Conservation (phyloP, 2,888 invertebrate species). For the Lasiommata megera region DNA sequence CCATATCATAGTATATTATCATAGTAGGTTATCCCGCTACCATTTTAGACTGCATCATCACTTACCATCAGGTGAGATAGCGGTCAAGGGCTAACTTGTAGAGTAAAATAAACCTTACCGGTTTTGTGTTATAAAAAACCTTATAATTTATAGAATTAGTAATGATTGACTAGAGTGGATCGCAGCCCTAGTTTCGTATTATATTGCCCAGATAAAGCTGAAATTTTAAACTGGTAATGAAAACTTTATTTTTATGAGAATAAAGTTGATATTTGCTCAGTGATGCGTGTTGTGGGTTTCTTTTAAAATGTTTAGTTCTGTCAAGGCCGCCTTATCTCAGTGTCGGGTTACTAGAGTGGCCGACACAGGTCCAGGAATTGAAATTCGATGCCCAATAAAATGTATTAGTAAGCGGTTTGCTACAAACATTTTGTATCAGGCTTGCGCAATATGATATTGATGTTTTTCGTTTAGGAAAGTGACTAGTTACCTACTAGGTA, state of each 20-base stretch:
- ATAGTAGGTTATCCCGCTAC: too few relatives aligned
- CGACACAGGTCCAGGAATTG: slow-evolving; percentile 52
- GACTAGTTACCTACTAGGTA: not conserved
- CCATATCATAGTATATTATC: too few relatives aligned
- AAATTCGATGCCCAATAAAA: slow-evolving; percentile 38
- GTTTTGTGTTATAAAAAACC: too few relatives aligned
- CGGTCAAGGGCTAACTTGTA: too few relatives aligned
- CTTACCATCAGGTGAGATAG: too few relatives aligned
- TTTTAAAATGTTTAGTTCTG: slow-evolving; percentile 40
- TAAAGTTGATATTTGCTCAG: slow-evolving; percentile 28
- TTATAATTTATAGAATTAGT: too few relatives aligned
- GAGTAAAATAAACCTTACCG: too few relatives aligned
- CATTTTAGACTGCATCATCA: too few relatives aligned
- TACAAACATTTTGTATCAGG: slow-evolving; percentile 19
- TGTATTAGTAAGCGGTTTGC: slow-evolving; percentile 23
- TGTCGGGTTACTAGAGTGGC: slow-evolving; percentile 65
- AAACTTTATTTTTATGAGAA: slow-evolving; percentile 30
- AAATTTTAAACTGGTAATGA: slow-evolving; percentile 21
- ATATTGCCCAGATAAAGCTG: slow-evolving; percentile 26
- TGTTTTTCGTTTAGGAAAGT: slow-evolving; percentile 3
- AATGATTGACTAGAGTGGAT: not conserved
- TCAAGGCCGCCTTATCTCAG: slow-evolving; percentile 66
- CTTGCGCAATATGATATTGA: slow-evolving; percentile 18
- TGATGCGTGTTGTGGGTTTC: slow-evolving; percentile 22
- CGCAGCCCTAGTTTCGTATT: slow-evolving; percentile 30